These are phyloP conservation scores for Agapornis roseicollis DNA, from an alignment of 2,113 vertebrate genomes.

Conservation along the genomic window DNA sequence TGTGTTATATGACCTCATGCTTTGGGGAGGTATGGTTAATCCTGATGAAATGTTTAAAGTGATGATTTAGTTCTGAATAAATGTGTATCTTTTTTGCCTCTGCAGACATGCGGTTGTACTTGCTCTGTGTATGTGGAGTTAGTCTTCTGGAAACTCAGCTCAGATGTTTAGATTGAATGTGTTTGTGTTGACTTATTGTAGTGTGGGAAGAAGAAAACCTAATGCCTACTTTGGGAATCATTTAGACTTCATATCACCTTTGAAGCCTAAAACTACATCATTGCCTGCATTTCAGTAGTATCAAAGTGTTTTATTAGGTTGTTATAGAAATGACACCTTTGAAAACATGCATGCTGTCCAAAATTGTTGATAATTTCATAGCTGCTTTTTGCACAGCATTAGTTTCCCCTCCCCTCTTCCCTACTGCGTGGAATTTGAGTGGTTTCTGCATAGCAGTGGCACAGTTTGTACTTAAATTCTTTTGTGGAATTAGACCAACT, in stretches of 20 bases:
- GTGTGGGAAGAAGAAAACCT: neutral
- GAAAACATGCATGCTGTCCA: neutral
- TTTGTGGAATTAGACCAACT: neutral
- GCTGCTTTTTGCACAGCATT: neutral
- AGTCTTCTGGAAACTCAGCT: neutral
- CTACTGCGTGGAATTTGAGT: neutral
- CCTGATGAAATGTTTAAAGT: neutral
- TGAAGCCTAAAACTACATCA: neutral
- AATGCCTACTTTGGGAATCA: neutral
- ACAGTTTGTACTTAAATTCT: neutral
- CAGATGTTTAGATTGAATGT: neutral
- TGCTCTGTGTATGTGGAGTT: neutral
- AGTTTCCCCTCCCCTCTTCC: neutral
- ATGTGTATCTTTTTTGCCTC: neutral
- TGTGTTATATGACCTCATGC: neutral
- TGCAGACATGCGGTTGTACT: neutral
- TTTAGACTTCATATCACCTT: neutral
- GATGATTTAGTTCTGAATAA: neutral
- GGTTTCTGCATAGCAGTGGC: neutral
- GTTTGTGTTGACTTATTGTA: neutral
- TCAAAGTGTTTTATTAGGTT: neutral
- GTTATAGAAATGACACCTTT: neutral
- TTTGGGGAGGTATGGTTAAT: neutral
- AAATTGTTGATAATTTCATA: neutral
- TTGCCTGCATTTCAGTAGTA: neutral